Conservation (phyloP, 2,888 invertebrate genomes). For the Dryococelus australis region DNA sequence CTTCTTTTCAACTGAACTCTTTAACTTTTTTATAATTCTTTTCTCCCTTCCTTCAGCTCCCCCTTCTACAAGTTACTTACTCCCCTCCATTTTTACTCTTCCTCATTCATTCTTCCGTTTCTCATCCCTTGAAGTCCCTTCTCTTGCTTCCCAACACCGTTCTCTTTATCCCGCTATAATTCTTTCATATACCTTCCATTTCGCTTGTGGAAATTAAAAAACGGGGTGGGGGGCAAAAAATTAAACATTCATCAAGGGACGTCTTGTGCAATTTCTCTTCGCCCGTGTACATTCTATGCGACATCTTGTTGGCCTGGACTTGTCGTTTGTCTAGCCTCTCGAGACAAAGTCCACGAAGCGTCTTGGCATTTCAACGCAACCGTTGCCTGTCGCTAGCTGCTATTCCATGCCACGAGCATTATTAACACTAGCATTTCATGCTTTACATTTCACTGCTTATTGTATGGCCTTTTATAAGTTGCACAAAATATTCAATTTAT, state of each 20-base stretch:
- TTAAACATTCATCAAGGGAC: conserved; percentile 30
- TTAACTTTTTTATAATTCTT: conserved; percentile 30
- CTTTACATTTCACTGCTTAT: no score
- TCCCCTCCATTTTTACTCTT: conserved; percentile 25
- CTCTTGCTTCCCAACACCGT: neutral
- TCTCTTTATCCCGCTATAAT: conserved; percentile 26
- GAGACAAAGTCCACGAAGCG: neutral
- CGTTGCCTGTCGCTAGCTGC: no score
- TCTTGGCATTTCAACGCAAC: no score
- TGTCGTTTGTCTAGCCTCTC: neutral
- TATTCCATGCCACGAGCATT: no score
- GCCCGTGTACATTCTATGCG: neutral
- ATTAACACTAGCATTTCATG: no score
- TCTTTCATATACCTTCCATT: conserved; percentile 28
- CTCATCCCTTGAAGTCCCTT: conserved; percentile 6
- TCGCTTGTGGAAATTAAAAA: conserved; percentile 22
- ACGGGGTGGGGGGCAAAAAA: neutral
- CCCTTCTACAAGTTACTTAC: conserved; percentile 17
- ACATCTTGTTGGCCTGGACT: neutral
- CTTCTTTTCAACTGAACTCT: conserved; percentile 29
- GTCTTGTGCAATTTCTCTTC: conserved; percentile 26
- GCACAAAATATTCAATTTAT: no score
- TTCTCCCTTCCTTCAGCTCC: conserved; percentile 20
- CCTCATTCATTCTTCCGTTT: conserved; percentile 1
- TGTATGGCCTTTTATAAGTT: no score